Evolutionary conservation across 2,888 invertebrate genomes (phyloP), one percentile per base, ranked within the genome.

Genomic region (Helleia helle): DNA sequence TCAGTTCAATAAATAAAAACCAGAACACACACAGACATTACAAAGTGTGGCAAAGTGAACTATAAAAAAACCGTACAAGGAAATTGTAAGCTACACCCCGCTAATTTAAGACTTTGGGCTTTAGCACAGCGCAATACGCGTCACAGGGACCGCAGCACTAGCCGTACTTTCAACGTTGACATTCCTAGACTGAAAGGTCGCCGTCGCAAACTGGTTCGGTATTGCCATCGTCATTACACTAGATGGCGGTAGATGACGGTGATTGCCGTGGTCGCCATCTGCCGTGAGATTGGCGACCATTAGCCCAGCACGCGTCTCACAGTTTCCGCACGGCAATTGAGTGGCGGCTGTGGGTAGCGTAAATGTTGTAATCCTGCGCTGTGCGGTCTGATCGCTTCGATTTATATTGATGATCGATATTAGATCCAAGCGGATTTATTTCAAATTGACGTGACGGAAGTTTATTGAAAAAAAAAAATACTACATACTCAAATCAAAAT

Each of bases 121-220:
- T 25, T 39, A 39, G 15, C 8, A 17, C 31, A 7, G 15, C 8
- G 31, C 14, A 13, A 8, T 11, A 31, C 24, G 31, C 14, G 29
- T 22, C 14, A n/a, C 13, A 14, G 22, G 14, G 22, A 11, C 24
- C 17, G 39, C 42, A 43, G 30, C 38, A 46, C 26, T 65, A 65
- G 63, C 68, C 55, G 67, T 72, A 65, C 70, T 71, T 67, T 71
- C 61, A 58, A 62, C 59, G 59, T 59, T 64, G 64, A 65, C 65
- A 65, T 63, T 65, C 62, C 58, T 54, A 48, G 57, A 62, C 59
- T 58, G 64, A 62, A 64, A 65, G 65, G 64, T 65, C 63, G 62
- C 61, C 61, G 62, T 65, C 63, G 62, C 61, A 62, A 63, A 62
- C 63, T 63, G 59, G 62, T 61, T 51, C 57, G 49, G 45, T 41